A percentile compares a stretch with the other conserved stretches of the same genome.
phyloP scores from a whole-genome alignment of 92 coral and sea anemone species.

The Hydrozoanthus gracilis region DNA sequence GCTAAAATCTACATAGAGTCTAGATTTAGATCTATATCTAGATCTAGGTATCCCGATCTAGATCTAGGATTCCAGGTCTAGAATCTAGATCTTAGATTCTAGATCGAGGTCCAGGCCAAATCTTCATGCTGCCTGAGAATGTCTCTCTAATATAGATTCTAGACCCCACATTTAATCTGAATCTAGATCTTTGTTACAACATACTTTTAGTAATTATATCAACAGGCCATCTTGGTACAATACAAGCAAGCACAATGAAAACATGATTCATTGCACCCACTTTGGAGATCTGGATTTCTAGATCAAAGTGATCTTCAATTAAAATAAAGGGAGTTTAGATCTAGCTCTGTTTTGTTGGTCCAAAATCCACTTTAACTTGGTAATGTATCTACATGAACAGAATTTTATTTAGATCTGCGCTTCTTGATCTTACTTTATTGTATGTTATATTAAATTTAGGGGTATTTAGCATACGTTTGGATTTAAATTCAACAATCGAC shows the following conservation, averaged over 20 bases:
- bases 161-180: background rate
- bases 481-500: slow-evolving; percentile 1
- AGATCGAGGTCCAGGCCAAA: background rate
- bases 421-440: slow-evolving; percentile 8
- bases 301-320: background rate
- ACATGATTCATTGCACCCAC: background rate
- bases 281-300: background rate
- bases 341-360: background rate
- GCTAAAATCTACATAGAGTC: background rate
- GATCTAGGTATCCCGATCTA: background rate
- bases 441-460: slow-evolving; percentile 7
- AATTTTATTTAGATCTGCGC: background rate
- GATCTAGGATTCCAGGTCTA: background rate
- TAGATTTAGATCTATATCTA: too few species aligned
- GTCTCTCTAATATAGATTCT: background rate
- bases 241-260: background rate
- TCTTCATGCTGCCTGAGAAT: background rate
- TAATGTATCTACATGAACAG: background rate
- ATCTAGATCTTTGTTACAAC: background rate
- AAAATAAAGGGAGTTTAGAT: background rate
- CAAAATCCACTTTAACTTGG: background rate
- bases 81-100: background rate
- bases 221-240: background rate
- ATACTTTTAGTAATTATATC: slow-evolving; percentile 8
- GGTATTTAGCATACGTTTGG: slow-evolving; percentile 13